These are phyloP conservation scores for Chrysemys picta DNA, from an alignment of 2,113 vertebrate species.

Conservation along the genomic window DNA sequence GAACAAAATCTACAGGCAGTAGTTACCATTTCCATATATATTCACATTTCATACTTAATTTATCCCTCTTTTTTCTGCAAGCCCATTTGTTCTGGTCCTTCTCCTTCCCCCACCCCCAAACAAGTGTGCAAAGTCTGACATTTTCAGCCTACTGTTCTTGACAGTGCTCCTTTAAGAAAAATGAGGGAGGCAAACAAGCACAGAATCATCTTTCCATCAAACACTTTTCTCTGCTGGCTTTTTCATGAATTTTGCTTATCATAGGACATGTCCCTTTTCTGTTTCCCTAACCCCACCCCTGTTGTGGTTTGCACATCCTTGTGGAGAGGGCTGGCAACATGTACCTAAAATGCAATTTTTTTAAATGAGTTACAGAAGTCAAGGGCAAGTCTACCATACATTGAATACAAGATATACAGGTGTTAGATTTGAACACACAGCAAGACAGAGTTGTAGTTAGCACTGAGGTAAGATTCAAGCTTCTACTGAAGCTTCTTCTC, in stretches of 20 bases:
- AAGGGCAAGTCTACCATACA: neutral
- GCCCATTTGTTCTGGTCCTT: neutral
- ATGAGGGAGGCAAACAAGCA: neutral
- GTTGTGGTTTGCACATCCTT: neutral
- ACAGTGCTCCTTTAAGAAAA: neutral
- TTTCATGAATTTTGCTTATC: neutral
- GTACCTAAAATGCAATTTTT: neutral
- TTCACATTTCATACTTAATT: neutral
- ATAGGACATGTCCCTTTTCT: neutral
- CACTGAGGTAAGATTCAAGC: neutral
- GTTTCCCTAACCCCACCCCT: fast-evolving
- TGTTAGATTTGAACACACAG: neutral
- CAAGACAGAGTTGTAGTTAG: neutral
- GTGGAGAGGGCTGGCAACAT: fast-evolving
- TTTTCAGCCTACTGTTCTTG: neutral
- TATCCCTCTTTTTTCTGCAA: neutral
- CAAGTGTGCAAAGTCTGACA: neutral
- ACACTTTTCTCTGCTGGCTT: neutral
- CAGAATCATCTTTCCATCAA: neutral
- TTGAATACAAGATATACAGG: neutral
- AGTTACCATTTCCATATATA: neutral
- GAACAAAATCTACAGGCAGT: neutral
- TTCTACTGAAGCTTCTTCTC: neutral
- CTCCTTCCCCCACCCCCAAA: neutral
- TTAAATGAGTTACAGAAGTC: neutral